Base-by-base conservation (phyloP, 2,888 invertebrate genomes). In the Dasysyrphus tricinctus region DNA sequence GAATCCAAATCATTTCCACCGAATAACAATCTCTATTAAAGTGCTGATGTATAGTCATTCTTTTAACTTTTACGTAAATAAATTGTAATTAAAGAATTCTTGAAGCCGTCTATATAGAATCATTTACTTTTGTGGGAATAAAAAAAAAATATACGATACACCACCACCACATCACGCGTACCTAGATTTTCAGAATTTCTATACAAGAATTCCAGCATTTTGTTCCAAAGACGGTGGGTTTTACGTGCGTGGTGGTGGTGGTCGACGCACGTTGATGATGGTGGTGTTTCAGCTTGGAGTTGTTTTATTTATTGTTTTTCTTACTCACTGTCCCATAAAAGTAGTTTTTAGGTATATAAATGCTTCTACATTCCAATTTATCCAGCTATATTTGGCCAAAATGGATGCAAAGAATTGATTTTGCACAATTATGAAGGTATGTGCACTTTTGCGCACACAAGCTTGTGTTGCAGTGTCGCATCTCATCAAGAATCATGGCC, bases 1-100 rank as follows among this genome's bases (percentile, higher is more conserved):
- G 19, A 47, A 34, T 32, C 11, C 12, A 34, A 67, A 67, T 49
- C 34, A 37, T 19, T 34, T 67, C 19, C 34, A 49, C 2, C 16
- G 34, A 49, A 67, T 42, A 67, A 32, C 44, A 47, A 65, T 47
- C 65, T 12, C 44, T 34, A 24, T 24, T 2, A 24, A 4, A 49
- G 37, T 29, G 29, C 29, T 5, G 11, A n/a, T n/a, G n/a, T n/a
- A n/a, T 5, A 44, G n/a, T 6, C 76, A 76, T 76, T 80, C 80
- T 47, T 29, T 44, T 42, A 63, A 70, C 80, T 73, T 73, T 77
- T 70, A 57, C 70, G 78, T 59, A 70, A 74, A 49, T 49, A 67
- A 49, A 67, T 70, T 65, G 85, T 81, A 78, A 86, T 86, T 86
- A 86, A 59, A 82, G 86, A 86, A 86, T 82, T 82, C 79, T 47